Base-by-base conservation (phyloP, 2,113 vertebrate genomes). In the Trichechus manatus region DNA sequence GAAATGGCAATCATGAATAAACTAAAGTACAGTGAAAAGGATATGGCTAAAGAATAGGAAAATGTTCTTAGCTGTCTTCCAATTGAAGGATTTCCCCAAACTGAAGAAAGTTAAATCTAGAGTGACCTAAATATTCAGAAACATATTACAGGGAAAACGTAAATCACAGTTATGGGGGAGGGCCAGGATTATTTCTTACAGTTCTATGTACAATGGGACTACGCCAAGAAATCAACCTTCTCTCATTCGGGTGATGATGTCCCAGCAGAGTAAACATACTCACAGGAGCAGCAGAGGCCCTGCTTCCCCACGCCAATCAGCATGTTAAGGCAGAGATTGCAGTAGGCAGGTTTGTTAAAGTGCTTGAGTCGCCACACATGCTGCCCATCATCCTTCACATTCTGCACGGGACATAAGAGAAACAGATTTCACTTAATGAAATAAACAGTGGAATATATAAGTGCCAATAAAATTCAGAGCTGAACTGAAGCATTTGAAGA, bases 331-430 rank as follows among this genome's bases (percentile, higher is more conserved):
- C 99, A 99, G 93, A 99, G 99, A 98, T 99, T 99, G 95, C 99
- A 99, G 98, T 99, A 99, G 59, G 99, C 99, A 59, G 99, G 99
- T 95, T 99, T 99, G 98, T 99, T 99, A 98, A 99, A 99, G 97
- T 99, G 99, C 97, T 99, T 99, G 98, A 99, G 98, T 79, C 99
- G 98, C 99, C 99, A 99, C 98, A 99, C 99, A 23, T 99, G 99
- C 92, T 99, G 99, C 36, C 99, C 99, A 22, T 99, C 99, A 97
- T 99, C 99, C 97, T 99, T 99, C 53, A 99, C 99, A 89, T 99
- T 99, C 99, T 99, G 99, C 85, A 96, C 0, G 81, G 96, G 95
- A 96, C 78, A 42, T 47, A 97, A 97, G 97, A 98, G 92, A 98
- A 98, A 98, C 98, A 98, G 97, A 98, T 98, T 98, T 98, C 75